Base-by-base conservation (phyloP, 2,797 vertebrate species). In the Huso huso region DNA sequence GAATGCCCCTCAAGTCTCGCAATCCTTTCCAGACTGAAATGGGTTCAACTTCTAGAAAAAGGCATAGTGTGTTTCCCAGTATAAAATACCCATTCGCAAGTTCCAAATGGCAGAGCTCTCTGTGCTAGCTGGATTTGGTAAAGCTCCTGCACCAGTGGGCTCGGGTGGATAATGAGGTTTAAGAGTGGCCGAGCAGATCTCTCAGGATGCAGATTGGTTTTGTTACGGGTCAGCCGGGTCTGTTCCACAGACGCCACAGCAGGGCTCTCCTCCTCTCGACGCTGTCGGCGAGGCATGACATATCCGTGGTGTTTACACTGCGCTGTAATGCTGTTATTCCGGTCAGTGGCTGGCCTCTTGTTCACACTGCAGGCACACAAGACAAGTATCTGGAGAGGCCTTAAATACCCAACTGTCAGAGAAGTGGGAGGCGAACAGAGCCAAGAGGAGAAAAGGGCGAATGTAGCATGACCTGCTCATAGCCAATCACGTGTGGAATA, bases 241-340 rank as follows among this genome's bases (percentile, higher is more conserved):
- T 13, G 51, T 10, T 12, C 12, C 13, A 10, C 6, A 10, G 4
- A 49, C n/a, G 18, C 11, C 55, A n/a, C 55, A 58, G 55, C 55
- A 68, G 68, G 70, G 69, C 11, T 8, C 50, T 18, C 4, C 57
- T 6, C 10, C 75, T 72, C 77, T 81, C 79, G 75, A 74, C 72
- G 72, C 73, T 80, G 82, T 83, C 82, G 82, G 77, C 74, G 67
- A 79, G 78, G 72, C 77, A 78, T 82, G 81, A 82, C 82, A 85
- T 82, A 83, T 82, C 81, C 76, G 75, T 82, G 70, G 52, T 66
- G 68, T 81, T 85, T 75, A 78, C 70, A 63, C 74, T 70, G 62
- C 75, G 79, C 80, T 82, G 79, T 83, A 81, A 75, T 80, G 61
- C 73, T 77, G 78, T 85, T 73, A 82, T 84, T 84, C 81, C 80